Conservation (phyloP, 2,113 vertebrate species). For the Rhynchomys soricoides region DNA sequence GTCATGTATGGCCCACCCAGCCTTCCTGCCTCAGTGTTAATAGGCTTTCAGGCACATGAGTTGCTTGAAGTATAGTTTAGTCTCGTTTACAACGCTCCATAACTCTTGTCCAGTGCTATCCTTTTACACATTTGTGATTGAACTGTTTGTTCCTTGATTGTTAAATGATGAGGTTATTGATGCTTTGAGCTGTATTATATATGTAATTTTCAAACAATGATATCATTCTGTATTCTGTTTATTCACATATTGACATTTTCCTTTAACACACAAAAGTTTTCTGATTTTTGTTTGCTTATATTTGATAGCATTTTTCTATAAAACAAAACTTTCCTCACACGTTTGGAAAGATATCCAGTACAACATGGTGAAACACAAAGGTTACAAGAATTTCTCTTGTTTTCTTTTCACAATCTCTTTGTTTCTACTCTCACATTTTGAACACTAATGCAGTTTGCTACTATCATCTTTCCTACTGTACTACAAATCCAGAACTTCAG, state of each 20-base stretch:
- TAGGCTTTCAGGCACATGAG: neutral
- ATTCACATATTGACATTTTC: slow-evolving; percentile 23
- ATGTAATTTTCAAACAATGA: neutral
- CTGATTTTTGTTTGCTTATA: neutral
- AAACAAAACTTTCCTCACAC: neutral
- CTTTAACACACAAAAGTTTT: neutral
- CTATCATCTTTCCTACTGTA: neutral
- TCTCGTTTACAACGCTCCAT: neutral
- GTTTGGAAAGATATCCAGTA: neutral
- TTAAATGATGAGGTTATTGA: neutral
- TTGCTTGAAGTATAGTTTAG: neutral
- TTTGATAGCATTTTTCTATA: neutral
- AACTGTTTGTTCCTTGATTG: neutral
- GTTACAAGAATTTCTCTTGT: neutral
- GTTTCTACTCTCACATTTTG: neutral
- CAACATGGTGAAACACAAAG: neutral
- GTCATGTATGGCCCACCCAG: too few species aligned
- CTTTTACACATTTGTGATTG: neutral
- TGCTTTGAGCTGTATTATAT: neutral
- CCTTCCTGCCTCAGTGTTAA: neutral
- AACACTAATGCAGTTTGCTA: neutral
- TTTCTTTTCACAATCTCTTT: neutral
- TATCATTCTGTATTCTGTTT: neutral
- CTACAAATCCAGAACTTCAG: neutral
- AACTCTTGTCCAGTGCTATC: neutral